Percentiles rank a stretch among this genome's conserved stretches.
Evolutionary conservation across 2,113 vertebrate genomes (phyloP).

Genomic region (Speoplatyrhinus poulsoni): DNA sequence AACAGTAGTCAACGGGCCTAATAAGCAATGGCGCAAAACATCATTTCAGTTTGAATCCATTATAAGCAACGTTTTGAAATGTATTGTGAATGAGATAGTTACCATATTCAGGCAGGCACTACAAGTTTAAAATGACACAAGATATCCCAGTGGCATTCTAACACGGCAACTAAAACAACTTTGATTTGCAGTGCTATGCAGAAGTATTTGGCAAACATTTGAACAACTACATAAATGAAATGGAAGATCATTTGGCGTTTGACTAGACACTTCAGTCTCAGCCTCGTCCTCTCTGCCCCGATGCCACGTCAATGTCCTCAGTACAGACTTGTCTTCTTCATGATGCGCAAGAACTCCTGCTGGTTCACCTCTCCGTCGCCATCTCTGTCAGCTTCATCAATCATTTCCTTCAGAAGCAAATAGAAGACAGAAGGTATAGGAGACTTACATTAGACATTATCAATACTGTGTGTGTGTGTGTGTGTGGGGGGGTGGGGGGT

Average conservation of each 20-base stretch:
- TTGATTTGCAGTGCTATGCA: background rate
- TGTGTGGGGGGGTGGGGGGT: too few species aligned
- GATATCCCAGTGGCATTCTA: constrained; percentile 10
- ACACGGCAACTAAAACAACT: constrained; percentile 26
- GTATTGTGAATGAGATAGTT: constrained; percentile 25
- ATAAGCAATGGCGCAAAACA: background rate
- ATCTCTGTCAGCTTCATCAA: constrained; percentile 89
- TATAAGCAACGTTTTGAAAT: constrained; percentile 31
- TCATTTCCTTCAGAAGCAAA: constrained; percentile 85
- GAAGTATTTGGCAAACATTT: constrained; percentile 24
- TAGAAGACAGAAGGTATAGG: background rate
- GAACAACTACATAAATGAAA: background rate
- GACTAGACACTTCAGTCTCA: background rate
- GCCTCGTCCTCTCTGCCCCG: background rate
- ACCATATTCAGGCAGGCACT: constrained; percentile 44
- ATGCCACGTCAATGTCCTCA: constrained; percentile 57
- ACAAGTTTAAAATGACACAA: constrained; percentile 10
- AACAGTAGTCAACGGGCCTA: background rate
- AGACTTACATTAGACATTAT: background rate
- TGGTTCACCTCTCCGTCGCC: constrained; percentile 94
- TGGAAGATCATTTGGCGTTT: constrained; percentile 27
- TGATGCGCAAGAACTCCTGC: constrained; percentile 92
- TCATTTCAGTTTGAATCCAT: background rate
- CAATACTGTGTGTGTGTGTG: background rate
- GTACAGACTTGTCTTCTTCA: constrained; percentile 94